A percentile compares a stretch with the other conserved stretches of the same genome.
Conservation (phyloP, 1,140 invertebrate species). For the Monochamus saltuarius region DNA sequence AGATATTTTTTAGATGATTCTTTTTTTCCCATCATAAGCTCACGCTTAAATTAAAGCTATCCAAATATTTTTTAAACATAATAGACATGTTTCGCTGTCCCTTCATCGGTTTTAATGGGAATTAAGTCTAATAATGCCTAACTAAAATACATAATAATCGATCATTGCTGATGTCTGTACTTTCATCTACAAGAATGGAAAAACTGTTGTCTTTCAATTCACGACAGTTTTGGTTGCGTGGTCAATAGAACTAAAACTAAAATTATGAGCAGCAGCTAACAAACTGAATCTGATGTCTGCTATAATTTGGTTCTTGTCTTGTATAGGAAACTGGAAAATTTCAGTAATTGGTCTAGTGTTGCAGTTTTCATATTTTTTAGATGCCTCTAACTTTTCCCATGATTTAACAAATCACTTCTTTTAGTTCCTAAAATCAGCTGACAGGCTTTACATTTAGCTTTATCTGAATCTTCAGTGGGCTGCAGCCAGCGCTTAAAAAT, state of each 20-base stretch:
- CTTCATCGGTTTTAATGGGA: slow-evolving; percentile 1
- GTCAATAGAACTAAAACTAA: slow-evolving; percentile 6
- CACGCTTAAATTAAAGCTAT: too few species aligned
- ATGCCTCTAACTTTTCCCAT: slow-evolving; percentile 4
- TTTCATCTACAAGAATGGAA: slow-evolving; percentile 13
- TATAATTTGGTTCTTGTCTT: too few species aligned
- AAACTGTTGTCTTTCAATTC: slow-evolving; percentile 10
- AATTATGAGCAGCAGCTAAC: too few species aligned
- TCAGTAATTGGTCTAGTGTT: not conserved
- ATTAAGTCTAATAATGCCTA: slow-evolving; percentile 13
- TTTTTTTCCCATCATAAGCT: slow-evolving; percentile 10
- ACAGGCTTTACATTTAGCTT: slow-evolving; percentile 9
- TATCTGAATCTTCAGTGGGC: not conserved
- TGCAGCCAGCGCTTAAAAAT: too few species aligned
- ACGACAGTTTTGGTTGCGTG: slow-evolving; percentile 1
- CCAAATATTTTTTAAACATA: too few species aligned
- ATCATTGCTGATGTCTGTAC: slow-evolving; percentile 19
- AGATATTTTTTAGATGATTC: slow-evolving; percentile 7
- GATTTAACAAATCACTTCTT: slow-evolving; percentile 11
- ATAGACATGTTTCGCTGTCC: too few species aligned
- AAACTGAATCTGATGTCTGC: too few species aligned
- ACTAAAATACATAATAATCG: slow-evolving; percentile 15
- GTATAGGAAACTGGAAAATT: too few species aligned
- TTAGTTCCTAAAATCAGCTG: slow-evolving; percentile 7
- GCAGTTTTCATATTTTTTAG: slow-evolving; percentile 6